Percentiles rank a stretch among this genome's conserved stretches.
These are phyloP conservation scores for Pachyrhynchus sulphureomaculatus DNA, from an alignment of 1,140 invertebrate genomes.

Conservation along the genomic window DNA sequence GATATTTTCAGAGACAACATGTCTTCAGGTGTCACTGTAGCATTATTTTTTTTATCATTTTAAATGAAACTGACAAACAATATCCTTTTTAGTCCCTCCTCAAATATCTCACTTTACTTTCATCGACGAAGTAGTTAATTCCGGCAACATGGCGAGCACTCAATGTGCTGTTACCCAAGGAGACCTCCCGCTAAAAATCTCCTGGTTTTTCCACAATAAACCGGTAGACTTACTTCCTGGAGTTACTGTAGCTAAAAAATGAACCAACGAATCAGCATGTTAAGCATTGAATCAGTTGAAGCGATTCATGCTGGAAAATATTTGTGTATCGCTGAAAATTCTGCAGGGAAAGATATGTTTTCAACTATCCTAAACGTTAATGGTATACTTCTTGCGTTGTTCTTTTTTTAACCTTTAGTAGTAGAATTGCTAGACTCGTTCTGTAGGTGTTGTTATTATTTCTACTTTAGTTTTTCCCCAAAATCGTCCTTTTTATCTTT, in stretches of 20 bases:
- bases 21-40: too few relatives aligned
- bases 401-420: too few relatives aligned
- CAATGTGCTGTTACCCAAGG: conserved; percentile 75
- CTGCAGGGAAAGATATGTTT: conserved; percentile 60
- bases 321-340: conserved; percentile 62
- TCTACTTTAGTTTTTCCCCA: too few relatives aligned
- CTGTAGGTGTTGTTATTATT: too few relatives aligned
- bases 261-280: conserved; percentile 58
- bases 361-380: conserved; percentile 64
- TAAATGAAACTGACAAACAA: too few relatives aligned
- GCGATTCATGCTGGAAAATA: conserved; percentile 64
- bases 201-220: conserved; percentile 57
- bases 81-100: conserved; percentile 37
- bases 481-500: too few relatives aligned
- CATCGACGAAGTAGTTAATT: conserved; percentile 64
- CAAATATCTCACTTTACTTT: conserved; percentile 52
- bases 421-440: too few relatives aligned
- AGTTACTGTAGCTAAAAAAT: conserved; percentile 51
- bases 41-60: too few relatives aligned
- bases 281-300: conserved; percentile 61
- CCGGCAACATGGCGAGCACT: conserved; percentile 68
- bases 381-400: too few relatives aligned
- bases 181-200: conserved; percentile 71
- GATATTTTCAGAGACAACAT: too few relatives aligned
- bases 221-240: conserved; percentile 46